A percentile compares a stretch with the other conserved stretches of the same genome.
These are phyloP conservation scores for Percina caprodes DNA, from an alignment of 2,113 vertebrate species.

Conservation along the genomic window DNA sequence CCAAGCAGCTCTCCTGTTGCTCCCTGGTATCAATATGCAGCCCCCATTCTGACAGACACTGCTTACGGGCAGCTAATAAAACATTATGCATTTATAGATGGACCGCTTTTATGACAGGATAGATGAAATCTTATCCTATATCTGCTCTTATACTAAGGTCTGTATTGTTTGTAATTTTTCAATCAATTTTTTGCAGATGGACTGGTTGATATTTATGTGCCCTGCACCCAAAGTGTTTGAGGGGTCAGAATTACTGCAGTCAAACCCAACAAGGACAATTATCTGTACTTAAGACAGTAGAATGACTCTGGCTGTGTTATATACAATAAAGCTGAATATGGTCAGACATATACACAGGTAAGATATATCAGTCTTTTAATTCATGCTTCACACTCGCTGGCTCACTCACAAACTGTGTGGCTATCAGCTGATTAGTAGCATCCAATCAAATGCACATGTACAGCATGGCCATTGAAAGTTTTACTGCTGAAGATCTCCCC, in stretches of 20 bases:
- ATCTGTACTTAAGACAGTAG: too few relatives aligned
- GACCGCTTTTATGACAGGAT: constrained; percentile 23
- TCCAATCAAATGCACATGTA: too few relatives aligned
- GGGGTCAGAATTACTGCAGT: neutral
- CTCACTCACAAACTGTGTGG: too few relatives aligned
- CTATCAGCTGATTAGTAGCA: too few relatives aligned
- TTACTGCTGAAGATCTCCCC: too few relatives aligned
- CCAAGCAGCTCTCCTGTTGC: constrained; percentile 16
- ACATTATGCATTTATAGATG: constrained; percentile 52
- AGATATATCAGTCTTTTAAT: too few relatives aligned
- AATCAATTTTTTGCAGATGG: neutral
- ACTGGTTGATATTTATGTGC: neutral
- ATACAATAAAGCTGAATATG: too few relatives aligned
- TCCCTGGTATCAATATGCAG: constrained; percentile 30
- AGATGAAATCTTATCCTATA: constrained; percentile 25
- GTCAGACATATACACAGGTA: too few relatives aligned
- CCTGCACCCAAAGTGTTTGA: neutral
- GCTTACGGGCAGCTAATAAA: constrained; percentile 24
- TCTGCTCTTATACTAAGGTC: neutral
- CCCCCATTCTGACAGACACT: neutral
- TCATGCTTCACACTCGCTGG: too few relatives aligned
- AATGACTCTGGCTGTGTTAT: too few relatives aligned
- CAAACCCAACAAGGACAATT: too few relatives aligned
- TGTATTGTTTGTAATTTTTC: neutral
- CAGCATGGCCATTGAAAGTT: too few relatives aligned